Conservation (phyloP, 2,888 invertebrate genomes). For the Callimorpha dominula region DNA sequence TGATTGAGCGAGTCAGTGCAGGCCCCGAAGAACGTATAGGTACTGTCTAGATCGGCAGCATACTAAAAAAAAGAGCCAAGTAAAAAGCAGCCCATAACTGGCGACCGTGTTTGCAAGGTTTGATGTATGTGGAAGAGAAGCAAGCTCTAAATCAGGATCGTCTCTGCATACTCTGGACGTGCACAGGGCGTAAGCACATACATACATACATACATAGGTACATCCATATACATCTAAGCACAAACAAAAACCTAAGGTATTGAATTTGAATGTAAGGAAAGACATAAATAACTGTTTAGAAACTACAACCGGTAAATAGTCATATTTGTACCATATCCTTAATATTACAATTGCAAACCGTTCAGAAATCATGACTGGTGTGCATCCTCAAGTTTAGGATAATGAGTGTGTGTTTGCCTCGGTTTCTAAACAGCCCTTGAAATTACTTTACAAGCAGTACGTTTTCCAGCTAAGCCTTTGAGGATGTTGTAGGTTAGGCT, state of each 20-base stretch:
- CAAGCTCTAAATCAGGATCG: too few relatives aligned
- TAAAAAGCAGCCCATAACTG: too few relatives aligned
- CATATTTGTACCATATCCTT: conserved; percentile 48
- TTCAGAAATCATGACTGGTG: conserved; percentile 46
- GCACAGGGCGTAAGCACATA: too few relatives aligned
- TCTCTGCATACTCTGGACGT: too few relatives aligned
- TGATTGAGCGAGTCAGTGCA: too few relatives aligned
- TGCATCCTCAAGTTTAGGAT: conserved; percentile 60
- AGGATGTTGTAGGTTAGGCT: conserved; percentile 36
- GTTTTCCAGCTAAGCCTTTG: conserved; percentile 34
- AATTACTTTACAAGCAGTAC: conserved; percentile 48
- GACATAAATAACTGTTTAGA: conserved; percentile 45
- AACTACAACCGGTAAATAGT: conserved; percentile 46
- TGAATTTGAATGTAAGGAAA: not conserved
- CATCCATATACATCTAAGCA: not conserved
- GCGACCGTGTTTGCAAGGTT: too few relatives aligned
- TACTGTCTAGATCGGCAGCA: too few relatives aligned
- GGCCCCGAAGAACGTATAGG: too few relatives aligned
- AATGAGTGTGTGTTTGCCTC: conserved; percentile 69
- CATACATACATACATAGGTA: too few relatives aligned
- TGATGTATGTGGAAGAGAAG: too few relatives aligned
- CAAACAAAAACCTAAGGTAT: too few relatives aligned
- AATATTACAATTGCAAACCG: conserved; percentile 44
- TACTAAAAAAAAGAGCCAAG: too few relatives aligned
- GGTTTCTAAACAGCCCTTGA: conserved; percentile 72